Conservation (phyloP, 1,140 invertebrate genomes). For the Drosophila truncata region DNA sequence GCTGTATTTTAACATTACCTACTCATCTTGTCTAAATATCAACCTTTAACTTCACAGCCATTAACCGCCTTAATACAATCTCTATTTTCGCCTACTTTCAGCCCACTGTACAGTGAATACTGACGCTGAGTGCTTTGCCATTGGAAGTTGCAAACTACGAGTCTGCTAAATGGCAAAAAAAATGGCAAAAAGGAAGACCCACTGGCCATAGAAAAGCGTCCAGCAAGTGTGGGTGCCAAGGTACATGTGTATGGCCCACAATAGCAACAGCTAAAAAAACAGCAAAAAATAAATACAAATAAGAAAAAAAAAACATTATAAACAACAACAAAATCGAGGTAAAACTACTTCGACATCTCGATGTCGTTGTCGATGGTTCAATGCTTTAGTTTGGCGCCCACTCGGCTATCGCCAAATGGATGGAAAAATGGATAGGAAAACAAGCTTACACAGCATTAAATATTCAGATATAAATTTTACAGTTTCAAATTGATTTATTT, state of each 20-base stretch:
- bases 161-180: slow-evolving; percentile 18
- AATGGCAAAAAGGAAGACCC: slow-evolving; percentile 12
- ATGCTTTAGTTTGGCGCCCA: slow-evolving; percentile 59
- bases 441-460: slow-evolving; percentile 20
- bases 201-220: slow-evolving; percentile 7
- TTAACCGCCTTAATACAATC: neutral
- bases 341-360: slow-evolving; percentile 44
- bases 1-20: neutral
- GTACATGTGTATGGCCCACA: slow-evolving; percentile 74
- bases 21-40: neutral
- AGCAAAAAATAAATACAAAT: slow-evolving; percentile 36
- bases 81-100: slow-evolving; percentile 11
- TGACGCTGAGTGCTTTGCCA: slow-evolving; percentile 45
- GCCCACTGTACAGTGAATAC: slow-evolving; percentile 44
- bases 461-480: neutral
- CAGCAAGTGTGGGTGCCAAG: slow-evolving; percentile 71
- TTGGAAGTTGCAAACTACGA: slow-evolving; percentile 19
- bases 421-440: slow-evolving; percentile 39
- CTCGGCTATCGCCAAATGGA: slow-evolving; percentile 57
- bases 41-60: slow-evolving; percentile 20
- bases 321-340: slow-evolving; percentile 41
- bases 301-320: slow-evolving; percentile 17
- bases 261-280: slow-evolving; percentile 52
- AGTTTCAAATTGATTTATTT: neutral
- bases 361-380: slow-evolving; percentile 39